phyloP scores from a whole-genome alignment of 2,113 vertebrate species.

The Laticauda laticaudata region DNA sequence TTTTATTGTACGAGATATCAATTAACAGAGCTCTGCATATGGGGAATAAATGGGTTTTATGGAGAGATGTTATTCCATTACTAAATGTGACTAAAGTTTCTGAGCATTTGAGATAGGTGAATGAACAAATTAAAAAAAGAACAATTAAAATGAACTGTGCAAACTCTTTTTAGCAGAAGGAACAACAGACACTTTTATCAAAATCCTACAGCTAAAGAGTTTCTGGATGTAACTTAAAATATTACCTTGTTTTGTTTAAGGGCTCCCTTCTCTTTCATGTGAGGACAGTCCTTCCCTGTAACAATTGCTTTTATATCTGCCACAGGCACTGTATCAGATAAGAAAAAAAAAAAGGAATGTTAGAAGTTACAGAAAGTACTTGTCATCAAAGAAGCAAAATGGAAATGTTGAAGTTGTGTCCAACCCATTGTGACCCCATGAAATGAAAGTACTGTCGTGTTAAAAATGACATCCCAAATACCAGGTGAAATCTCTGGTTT shows the following conservation, averaged over 20 bases:
- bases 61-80: neutral
- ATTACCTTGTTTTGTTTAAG: constrained; percentile 98
- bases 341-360: constrained; percentile 30
- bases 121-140: neutral
- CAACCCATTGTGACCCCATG: too few relatives aligned
- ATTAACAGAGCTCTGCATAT: neutral
- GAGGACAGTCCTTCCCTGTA: constrained; percentile 98
- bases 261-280: constrained; percentile 99
- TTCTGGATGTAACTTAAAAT: constrained; percentile 20
- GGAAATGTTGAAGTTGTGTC: neutral
- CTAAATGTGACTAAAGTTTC: neutral
- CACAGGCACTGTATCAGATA: constrained; percentile 86
- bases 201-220: neutral
- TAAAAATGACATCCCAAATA: constrained; percentile 34
- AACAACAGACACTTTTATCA: neutral
- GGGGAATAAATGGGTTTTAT: neutral
- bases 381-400: neutral
- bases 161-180: neutral
- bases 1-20: neutral
- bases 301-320: constrained; percentile 98
- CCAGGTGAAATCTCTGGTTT: constrained; percentile 8
- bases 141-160: neutral
- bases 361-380: constrained; percentile 21
- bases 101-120: neutral
- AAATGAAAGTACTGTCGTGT: neutral